These are phyloP conservation scores for Drosophila lowei DNA, from an alignment of 1,140 invertebrate genomes.

Conservation along the genomic window DNA sequence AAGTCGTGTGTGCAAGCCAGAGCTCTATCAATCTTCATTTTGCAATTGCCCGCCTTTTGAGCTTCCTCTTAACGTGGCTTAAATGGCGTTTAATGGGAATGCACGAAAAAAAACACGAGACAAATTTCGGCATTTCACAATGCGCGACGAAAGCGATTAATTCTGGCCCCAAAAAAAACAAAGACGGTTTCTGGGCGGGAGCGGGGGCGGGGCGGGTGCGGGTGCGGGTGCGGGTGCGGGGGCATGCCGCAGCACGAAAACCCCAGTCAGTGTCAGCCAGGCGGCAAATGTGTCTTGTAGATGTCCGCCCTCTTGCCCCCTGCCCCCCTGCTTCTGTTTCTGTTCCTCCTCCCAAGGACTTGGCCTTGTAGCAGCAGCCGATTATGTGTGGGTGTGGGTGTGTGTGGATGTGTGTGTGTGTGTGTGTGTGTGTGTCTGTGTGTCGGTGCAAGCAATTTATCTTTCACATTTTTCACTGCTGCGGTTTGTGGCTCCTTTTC, in stretches of 20 bases:
- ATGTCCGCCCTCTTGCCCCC: constrained; percentile 6
- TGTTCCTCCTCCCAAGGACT: no score
- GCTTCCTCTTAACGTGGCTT: constrained; percentile 26
- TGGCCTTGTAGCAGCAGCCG: constrained; percentile 28
- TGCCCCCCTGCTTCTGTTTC: neutral
- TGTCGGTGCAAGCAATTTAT: constrained; percentile 63
- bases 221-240: no score
- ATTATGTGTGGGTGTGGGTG: no score
- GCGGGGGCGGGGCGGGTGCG: no score
- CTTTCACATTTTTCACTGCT: constrained; percentile 56
- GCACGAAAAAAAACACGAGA: constrained; percentile 48
- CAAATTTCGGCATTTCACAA: constrained; percentile 58
- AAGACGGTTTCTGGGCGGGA: no score
- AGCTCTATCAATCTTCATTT: constrained; percentile 63
- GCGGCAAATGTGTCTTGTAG: constrained; percentile 44
- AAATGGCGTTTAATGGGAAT: constrained; percentile 73
- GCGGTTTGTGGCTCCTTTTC: constrained; percentile 39
- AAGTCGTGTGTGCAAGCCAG: constrained; percentile 1
- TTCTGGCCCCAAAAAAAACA: constrained; percentile 29
- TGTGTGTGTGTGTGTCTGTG: constrained; percentile 24
- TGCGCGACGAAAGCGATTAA: constrained; percentile 63
- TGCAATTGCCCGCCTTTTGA: constrained; percentile 8
- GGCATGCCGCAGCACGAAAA: constrained; percentile 6
- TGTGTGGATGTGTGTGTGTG: constrained; percentile 21
- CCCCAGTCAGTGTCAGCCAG: constrained; percentile 31